These are phyloP conservation scores for Rhimphoctona megacephalus DNA, from an alignment of 2,888 invertebrate species.

Conservation along the genomic window DNA sequence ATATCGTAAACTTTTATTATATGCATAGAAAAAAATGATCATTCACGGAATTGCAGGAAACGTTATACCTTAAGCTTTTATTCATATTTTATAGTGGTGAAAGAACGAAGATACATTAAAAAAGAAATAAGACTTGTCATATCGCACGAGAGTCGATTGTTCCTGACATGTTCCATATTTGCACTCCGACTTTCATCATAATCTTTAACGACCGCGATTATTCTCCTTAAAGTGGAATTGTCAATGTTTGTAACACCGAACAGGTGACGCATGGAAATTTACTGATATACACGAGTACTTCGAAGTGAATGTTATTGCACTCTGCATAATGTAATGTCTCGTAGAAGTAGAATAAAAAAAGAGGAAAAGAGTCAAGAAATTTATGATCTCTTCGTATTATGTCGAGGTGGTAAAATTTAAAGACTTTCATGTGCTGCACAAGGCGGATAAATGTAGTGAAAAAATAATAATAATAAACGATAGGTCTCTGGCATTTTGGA, in stretches of 20 bases:
- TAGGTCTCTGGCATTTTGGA: conserved; percentile 26
- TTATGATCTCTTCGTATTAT: conserved; percentile 63
- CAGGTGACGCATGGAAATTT: conserved; percentile 27
- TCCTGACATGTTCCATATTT: conserved; percentile 32
- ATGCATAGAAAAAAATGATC: background rate
- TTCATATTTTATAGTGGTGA: background rate
- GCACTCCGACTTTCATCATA: conserved; percentile 16
- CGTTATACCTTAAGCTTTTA: background rate
- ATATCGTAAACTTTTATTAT: background rate
- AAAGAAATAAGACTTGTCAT: no score
- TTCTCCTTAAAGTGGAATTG: conserved; percentile 35
- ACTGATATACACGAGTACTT: background rate
- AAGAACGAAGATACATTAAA: no score
- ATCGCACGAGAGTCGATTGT: conserved; percentile 3
- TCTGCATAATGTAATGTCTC: conserved; percentile 63
- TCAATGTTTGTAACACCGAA: conserved; percentile 17
- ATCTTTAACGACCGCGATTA: conserved; percentile 41
- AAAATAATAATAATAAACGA: conserved; percentile 16
- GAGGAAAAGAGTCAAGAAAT: conserved; percentile 31
- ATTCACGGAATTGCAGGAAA: background rate
- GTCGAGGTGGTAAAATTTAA: conserved; percentile 57
- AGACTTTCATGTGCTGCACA: conserved; percentile 34
- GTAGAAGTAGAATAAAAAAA: background rate
- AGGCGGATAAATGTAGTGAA: conserved; percentile 37
- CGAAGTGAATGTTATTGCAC: conserved; percentile 47